phyloP scores from a whole-genome alignment of 2,888 invertebrate species.

The Zygaena filipendulae region DNA sequence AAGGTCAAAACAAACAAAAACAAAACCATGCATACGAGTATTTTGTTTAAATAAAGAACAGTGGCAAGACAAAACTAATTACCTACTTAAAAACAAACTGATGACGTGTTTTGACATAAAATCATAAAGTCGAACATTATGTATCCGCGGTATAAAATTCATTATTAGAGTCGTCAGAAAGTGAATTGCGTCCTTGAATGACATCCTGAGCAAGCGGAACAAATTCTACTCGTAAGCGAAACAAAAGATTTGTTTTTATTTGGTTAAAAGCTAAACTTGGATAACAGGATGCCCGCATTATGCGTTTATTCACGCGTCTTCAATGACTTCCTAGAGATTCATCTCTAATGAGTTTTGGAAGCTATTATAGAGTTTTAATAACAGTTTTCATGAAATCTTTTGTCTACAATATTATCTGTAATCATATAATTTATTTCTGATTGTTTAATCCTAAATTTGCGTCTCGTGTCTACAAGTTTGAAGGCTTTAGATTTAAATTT shows the following conservation, averaged over 20 bases:
- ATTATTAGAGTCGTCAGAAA: constrained; percentile 37
- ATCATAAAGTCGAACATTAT: constrained; percentile 5
- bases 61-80: background rate
- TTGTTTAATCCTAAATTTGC: too few species aligned
- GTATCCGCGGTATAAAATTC: too few species aligned
- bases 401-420: too few species aligned
- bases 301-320: constrained; percentile 50
- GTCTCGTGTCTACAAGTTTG: too few species aligned
- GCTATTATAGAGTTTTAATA: too few species aligned
- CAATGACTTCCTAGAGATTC: constrained; percentile 38
- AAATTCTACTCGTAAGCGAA: constrained; percentile 39
- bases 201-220: constrained; percentile 60
- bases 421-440: too few species aligned
- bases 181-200: constrained; percentile 57
- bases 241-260: constrained; percentile 41
- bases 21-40: constrained; percentile 10
- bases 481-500: too few species aligned
- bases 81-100: too few species aligned
- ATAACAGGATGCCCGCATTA: constrained; percentile 61
- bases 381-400: too few species aligned
- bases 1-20: constrained; percentile 1
- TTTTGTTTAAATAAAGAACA: background rate
- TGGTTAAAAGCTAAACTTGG: constrained; percentile 33
- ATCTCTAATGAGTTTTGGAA: too few species aligned
- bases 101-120: too few species aligned